Evolutionary conservation across 2,113 vertebrate genomes (phyloP).

Genomic region (Cygnus buccinator): DNA sequence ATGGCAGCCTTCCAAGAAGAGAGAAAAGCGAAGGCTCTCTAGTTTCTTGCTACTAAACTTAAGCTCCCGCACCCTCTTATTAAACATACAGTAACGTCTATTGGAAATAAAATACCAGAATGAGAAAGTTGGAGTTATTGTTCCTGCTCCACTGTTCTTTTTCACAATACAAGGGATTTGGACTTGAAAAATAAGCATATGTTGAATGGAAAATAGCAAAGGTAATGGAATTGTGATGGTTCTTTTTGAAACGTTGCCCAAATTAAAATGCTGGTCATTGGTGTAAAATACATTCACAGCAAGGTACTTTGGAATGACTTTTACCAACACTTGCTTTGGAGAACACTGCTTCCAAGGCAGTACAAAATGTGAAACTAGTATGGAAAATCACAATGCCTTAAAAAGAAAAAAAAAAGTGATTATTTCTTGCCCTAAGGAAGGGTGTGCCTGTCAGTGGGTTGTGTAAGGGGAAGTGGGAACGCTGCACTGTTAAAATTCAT

Average conservation of each 20-base stretch:
- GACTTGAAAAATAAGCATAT: conserved; percentile 13
- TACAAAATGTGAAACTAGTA: neutral
- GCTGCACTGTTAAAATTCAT: conserved; percentile 17
- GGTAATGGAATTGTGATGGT: neutral
- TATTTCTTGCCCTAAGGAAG: conserved; percentile 40
- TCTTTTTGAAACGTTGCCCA: conserved; percentile 15
- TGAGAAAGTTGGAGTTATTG: neutral
- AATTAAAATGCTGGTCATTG: conserved; percentile 23
- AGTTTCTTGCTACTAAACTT: neutral
- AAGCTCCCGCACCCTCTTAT: neutral
- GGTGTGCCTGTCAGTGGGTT: conserved; percentile 28
- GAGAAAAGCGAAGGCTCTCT: neutral
- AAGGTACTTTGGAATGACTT: conserved; percentile 29
- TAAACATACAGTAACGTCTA: neutral
- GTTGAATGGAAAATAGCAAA: conserved; percentile 15
- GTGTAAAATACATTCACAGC: conserved; percentile 9
- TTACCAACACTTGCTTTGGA: conserved; percentile 12
- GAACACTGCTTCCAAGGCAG: conserved; percentile 9
- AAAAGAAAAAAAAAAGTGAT: neutral
- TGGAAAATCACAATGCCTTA: conserved; percentile 38
- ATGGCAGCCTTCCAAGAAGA: neutral
- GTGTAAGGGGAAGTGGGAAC: conserved; percentile 44
- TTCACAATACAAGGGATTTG: neutral
- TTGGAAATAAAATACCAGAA: neutral
- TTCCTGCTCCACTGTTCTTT: neutral